phyloP scores from a whole-genome alignment of 2,113 vertebrate genomes.

The Ceuthmochares aereus region DNA sequence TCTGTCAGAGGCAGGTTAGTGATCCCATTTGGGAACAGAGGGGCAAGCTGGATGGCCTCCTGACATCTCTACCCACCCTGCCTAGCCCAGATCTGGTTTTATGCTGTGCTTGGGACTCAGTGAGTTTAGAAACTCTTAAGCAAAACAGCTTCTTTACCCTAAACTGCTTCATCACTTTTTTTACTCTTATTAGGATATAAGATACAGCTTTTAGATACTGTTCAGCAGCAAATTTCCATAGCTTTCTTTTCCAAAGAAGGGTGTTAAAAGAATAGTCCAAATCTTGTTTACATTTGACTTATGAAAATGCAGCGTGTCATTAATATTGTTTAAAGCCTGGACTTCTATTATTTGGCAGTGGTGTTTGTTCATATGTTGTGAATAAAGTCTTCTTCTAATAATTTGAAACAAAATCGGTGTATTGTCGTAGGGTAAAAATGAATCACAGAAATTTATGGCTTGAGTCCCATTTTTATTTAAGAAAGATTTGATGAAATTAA shows the following conservation, averaged over 20 bases:
- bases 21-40: not conserved
- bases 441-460: not conserved
- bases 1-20: not conserved
- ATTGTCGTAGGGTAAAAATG: not conserved
- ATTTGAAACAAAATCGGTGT: not conserved
- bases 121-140: not conserved
- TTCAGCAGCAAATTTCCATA: not conserved
- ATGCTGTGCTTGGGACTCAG: not conserved
- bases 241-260: not conserved
- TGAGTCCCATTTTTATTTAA: not conserved
- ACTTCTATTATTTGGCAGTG: not conserved
- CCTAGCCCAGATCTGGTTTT: not conserved
- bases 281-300: not conserved
- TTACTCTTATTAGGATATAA: not conserved
- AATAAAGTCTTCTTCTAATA: not conserved
- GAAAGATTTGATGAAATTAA: not conserved
- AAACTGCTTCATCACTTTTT: not conserved
- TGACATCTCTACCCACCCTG: not conserved
- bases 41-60: fast-evolving
- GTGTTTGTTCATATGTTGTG: not conserved
- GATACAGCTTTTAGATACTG: not conserved
- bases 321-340: not conserved
- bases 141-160: not conserved
- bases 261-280: not conserved
- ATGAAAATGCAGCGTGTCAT: not conserved